phyloP scores from a whole-genome alignment of 2,113 vertebrate genomes.

The Tachuris rubrigastra region DNA sequence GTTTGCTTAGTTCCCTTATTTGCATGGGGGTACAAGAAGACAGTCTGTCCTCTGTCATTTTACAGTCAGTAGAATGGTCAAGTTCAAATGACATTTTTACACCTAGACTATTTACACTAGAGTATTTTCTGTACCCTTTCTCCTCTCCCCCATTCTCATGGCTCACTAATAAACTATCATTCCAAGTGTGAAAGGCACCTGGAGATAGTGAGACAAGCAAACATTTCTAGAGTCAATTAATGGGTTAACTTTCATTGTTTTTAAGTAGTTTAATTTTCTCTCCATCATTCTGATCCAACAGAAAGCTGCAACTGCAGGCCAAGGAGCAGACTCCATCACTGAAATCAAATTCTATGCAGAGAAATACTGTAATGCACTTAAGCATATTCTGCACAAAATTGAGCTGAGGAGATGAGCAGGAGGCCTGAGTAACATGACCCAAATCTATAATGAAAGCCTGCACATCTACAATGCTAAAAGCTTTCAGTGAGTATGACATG shows the following conservation, averaged over 20 bases:
- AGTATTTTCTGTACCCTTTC: not conserved
- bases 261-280: not conserved
- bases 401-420: not conserved
- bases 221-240: not conserved
- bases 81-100: not conserved
- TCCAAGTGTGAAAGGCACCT: not conserved
- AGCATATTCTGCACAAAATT: not conserved
- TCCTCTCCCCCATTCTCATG: fast-evolving
- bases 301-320: not conserved
- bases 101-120: not conserved
- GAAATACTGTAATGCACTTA: not conserved
- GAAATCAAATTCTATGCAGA: not conserved
- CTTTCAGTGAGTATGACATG: not conserved
- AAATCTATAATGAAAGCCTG: constrained; percentile 22
- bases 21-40: not conserved
- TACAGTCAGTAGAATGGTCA: not conserved
- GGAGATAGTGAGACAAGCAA: fast-evolving
- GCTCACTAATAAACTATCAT: not conserved
- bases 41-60: not conserved
- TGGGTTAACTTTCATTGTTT: not conserved
- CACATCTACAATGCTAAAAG: not conserved
- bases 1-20: not conserved
- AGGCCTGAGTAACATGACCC: not conserved
- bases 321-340: not conserved
- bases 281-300: not conserved